Base-by-base conservation (phyloP, 2,888 invertebrate species). In the Xestia sexstrigata region DNA sequence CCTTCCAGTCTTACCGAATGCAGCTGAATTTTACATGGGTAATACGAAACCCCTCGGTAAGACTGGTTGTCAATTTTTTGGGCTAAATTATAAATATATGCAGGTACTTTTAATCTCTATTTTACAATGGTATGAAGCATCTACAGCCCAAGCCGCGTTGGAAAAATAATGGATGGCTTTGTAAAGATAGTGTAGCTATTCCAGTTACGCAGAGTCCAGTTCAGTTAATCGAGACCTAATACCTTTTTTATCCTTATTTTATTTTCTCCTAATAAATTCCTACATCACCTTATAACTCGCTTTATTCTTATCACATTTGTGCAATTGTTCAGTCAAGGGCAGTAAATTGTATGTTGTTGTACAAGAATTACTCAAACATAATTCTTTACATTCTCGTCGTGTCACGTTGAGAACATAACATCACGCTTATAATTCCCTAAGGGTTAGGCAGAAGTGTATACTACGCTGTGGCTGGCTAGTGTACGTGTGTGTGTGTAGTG, bases 201-300 rank as follows among this genome's bases (percentile, higher is more conserved):
- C 69, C 39, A 72, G 45, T 52, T 49, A 42, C 62, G 83, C 58
- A 20, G 60, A 52, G n/a, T 81, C 78, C 70, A 73, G 69, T 81
- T 83, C 79, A 83, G 78, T 83, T 83, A 79, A 70, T 79, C 73
- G 83, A 67, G 79, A 81, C 62, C 42, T 81, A 66, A 74, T 23
- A 58, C 74, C 15, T 26, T 23, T 66, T 66, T 78, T 52, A 74
- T 60, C 13, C 35, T 42, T 49, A 17, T 49, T 49, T 35, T 23
- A 11, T 52, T 30, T 35, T 52, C 35, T n/a, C n/a, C n/a, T n/a
- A 20, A 42, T n/a, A 42, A 62, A 39, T 63, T 11, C 15, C 11
- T 74, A 47, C 26, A 30, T 26, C 17, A 17, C 8, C n/a, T 42
- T 23, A 7, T 17, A 26, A 45, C 7, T 15, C 52, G 11, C 6